Evolutionary conservation across 2,888 invertebrate species (phyloP), one percentile per base, ranked within the genome.

Genomic region (Cosmorhoe ocellata): DNA sequence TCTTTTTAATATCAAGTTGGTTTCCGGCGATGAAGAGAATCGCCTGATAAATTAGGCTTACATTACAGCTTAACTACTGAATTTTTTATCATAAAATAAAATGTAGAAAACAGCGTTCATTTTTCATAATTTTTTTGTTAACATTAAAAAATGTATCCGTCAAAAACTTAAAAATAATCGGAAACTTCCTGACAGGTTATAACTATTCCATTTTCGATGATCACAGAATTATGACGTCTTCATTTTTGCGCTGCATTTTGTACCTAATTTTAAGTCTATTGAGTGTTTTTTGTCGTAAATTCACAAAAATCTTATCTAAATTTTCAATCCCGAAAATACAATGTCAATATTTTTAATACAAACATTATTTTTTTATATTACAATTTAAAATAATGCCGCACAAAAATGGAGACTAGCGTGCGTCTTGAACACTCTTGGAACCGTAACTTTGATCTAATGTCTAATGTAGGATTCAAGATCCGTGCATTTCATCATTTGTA

Each of bases 381-480:
- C 52, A 63, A 64, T 62, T 61, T 56, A 68, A 59, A 64, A 43
- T 54, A 53, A 49, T 59, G 67, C 58, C 69, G 64, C 74, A 65
- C 73, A 75, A 74, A 74, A 76, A 72, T 64, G 64, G 52, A 63
- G 64, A 66, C 61, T 57, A 58, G 61, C 56, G 57, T 71, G 69
- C 58, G 71, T 69, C 71, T 66, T 87, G 89, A 89, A 89, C 88
- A 89, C 88, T 88, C 84, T 81, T 85, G 89, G 89, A 89, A 89
- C 89, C 89, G 89, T 83, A 85, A 81, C 77, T 79, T 84, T 73
- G 82, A 73, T 82, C 86, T 89, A 89, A 81, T 67, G 77, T 84
- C 88, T 89, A 89, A 86, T 72, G 77, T 87, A 89, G 90, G 90
- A 90, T 88, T 81, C 89, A 80, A 54, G 81, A 84, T 87, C 90